Percentiles rank a stretch among this genome's conserved stretches.
These are phyloP conservation scores for Catocala nupta DNA, from an alignment of 2,888 invertebrate genomes.

Conservation along the genomic window DNA sequence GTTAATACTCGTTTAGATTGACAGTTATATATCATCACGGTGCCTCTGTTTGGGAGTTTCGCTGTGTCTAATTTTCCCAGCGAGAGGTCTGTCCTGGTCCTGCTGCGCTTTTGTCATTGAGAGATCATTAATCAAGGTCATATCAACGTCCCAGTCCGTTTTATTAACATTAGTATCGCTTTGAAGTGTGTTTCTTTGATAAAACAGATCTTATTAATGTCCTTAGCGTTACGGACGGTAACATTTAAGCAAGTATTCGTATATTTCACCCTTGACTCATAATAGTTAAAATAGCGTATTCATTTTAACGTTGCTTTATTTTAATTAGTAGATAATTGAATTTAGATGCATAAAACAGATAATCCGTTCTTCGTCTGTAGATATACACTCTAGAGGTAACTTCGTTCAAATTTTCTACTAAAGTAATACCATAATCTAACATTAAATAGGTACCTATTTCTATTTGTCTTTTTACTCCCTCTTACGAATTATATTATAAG, in stretches of 20 bases:
- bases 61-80: constrained; percentile 77
- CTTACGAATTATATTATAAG: not conserved
- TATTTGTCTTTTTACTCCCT: too few relatives aligned
- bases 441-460: too few relatives aligned
- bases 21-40: constrained; percentile 59
- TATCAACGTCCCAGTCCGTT: constrained; percentile 66
- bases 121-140: constrained; percentile 79
- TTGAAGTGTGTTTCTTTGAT: constrained; percentile 43
- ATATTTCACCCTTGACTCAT: not conserved
- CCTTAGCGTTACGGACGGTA: not conserved
- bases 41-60: constrained; percentile 58
- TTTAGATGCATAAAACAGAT: too few relatives aligned
- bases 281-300: too few relatives aligned
- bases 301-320: too few relatives aligned
- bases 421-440: too few relatives aligned
- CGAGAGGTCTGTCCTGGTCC: constrained; percentile 71
- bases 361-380: too few relatives aligned
- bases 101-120: constrained; percentile 79
- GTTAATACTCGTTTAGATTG: constrained; percentile 55
- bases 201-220: constrained; percentile 28
- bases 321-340: too few relatives aligned
- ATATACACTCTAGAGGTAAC: too few relatives aligned
- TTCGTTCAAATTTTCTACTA: too few relatives aligned
- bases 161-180: constrained; percentile 71
- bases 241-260: not conserved